Evolutionary conservation across 2,797 vertebrate species (phyloP).

Genomic region (Taenioides sp.): DNA sequence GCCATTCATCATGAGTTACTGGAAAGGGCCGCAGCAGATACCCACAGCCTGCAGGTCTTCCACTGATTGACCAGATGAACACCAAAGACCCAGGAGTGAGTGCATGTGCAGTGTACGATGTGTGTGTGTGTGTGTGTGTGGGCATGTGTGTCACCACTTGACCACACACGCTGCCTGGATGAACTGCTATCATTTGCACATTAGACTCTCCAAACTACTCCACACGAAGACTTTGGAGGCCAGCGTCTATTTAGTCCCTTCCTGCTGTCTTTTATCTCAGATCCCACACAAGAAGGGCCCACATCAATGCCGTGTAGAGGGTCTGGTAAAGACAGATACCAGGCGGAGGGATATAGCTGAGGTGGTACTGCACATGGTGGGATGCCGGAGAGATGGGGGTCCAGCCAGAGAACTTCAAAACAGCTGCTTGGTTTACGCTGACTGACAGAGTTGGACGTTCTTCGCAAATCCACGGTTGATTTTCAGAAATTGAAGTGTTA

Average conservation of each 20-base stretch:
- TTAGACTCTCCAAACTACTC: constrained; percentile 55
- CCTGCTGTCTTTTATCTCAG: constrained; percentile 48
- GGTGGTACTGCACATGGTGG: constrained; percentile 36
- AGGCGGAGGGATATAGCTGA: constrained; percentile 35
- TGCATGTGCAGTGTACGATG: constrained; percentile 9
- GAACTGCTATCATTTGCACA: constrained; percentile 67
- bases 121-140: constrained; percentile 43
- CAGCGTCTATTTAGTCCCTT: constrained; percentile 49
- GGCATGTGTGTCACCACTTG: constrained; percentile 48
- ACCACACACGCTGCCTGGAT: constrained; percentile 65
- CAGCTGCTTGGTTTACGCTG: constrained; percentile 28
- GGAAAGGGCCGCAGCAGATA: constrained; percentile 60
- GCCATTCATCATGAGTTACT: constrained; percentile 69
- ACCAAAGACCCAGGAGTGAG: constrained; percentile 65
- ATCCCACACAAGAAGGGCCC: constrained; percentile 62
- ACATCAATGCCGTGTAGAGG: constrained; percentile 38
- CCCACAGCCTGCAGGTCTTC: constrained; percentile 61
- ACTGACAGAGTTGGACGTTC: constrained; percentile 13
- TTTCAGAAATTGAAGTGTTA: not conserved
- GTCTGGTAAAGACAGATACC: constrained; percentile 35
- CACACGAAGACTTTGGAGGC: constrained; percentile 39
- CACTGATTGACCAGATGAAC: constrained; percentile 73
- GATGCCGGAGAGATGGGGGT: constrained; percentile 23
- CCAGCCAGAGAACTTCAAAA: constrained; percentile 31
- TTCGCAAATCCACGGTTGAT: not conserved